Evolutionary conservation across 2,888 invertebrate species (phyloP).

Genomic region (Drosophila paranaensis): DNA sequence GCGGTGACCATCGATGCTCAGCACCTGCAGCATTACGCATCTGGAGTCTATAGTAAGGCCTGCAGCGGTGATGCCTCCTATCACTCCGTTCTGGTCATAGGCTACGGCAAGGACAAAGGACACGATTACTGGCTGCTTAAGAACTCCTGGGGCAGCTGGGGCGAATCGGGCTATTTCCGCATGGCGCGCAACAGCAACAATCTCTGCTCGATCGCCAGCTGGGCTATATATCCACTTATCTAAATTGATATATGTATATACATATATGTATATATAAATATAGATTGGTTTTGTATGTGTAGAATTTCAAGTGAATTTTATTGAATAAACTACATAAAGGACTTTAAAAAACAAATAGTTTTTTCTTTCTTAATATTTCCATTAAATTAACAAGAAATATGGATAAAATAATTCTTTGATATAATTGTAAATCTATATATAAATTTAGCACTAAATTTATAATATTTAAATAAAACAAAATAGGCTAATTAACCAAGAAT

Average conservation of each 20-base stretch:
- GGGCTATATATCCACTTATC: constrained; percentile 20
- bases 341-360: background rate
- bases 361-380: background rate
- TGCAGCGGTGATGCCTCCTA: background rate
- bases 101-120: constrained; percentile 83
- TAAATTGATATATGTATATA: background rate
- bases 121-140: constrained; percentile 95
- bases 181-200: constrained; percentile 87
- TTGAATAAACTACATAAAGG: background rate
- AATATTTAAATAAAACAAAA: too few species aligned
- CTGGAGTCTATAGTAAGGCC: constrained; percentile 77
- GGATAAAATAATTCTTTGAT: too few species aligned
- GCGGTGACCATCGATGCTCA: constrained; percentile 96
- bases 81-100: constrained; percentile 15
- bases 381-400: background rate
- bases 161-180: constrained; percentile 96
- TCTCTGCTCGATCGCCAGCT: constrained; percentile 21
- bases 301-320: background rate
- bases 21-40: constrained; percentile 95
- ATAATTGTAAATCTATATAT: too few species aligned
- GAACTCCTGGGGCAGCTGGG: constrained; percentile 98
- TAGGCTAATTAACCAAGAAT: too few species aligned
- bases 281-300: background rate
- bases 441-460: too few species aligned
- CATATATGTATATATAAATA: too few species aligned